phyloP scores from a whole-genome alignment of 2,888 invertebrate species.

The Candidula unifasciata region DNA sequence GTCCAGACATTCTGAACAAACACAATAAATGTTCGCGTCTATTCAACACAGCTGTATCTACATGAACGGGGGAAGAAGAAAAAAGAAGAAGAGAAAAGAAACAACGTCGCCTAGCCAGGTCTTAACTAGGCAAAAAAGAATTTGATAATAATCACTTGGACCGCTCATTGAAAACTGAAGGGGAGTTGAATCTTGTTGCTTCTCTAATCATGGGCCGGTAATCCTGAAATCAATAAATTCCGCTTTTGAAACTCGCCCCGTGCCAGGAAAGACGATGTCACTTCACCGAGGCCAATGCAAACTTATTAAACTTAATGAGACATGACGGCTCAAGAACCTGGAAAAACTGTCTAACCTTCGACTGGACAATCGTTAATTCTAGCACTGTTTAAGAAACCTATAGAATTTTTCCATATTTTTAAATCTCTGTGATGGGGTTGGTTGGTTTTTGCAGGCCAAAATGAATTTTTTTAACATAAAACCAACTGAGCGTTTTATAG shows the following conservation, averaged over 20 bases:
- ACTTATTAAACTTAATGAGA: slow-evolving; percentile 25
- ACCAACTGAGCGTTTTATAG: no score
- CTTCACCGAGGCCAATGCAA: background rate
- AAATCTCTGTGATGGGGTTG: no score
- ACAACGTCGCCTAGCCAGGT: background rate
- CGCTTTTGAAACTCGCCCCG: background rate
- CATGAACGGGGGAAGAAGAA: background rate
- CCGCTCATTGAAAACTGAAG: background rate
- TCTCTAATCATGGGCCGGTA: slow-evolving; percentile 3
- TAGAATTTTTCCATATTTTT: no score
- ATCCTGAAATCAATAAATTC: slow-evolving; percentile 16
- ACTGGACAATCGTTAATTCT: no score
- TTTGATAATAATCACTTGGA: background rate
- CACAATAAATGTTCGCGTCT: no score
- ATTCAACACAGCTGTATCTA: background rate
- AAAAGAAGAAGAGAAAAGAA: background rate
- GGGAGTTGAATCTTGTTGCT: background rate
- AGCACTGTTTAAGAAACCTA: no score
- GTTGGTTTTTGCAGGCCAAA: no score
- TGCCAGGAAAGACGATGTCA: background rate
- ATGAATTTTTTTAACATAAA: no score
- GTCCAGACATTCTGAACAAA: no score
- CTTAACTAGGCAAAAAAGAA: background rate
- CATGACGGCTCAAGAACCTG: background rate
- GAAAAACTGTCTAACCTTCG: background rate